Evolutionary conservation across 2,888 invertebrate species (phyloP).

Genomic region (Odontothrips loti): DNA sequence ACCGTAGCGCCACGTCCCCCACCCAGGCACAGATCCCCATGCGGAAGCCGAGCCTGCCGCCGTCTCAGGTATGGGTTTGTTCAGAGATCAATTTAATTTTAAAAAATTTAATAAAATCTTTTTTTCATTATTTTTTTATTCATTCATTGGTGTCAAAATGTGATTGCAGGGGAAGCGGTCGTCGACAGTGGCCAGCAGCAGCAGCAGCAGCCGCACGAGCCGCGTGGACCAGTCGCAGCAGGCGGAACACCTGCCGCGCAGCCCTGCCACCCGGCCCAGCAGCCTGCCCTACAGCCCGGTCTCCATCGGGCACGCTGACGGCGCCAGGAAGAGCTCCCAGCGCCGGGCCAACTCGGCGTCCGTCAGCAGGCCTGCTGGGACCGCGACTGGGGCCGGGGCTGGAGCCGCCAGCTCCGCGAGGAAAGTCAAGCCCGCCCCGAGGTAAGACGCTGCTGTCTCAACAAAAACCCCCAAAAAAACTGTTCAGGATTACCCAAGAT

Average conservation of each 20-base stretch:
- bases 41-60: constrained; percentile 38
- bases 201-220: neutral
- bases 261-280: constrained; percentile 54
- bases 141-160: neutral
- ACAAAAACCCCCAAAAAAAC: too few relatives aligned
- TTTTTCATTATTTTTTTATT: constrained; percentile 28
- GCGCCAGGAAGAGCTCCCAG: constrained; percentile 3
- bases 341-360: constrained; percentile 23
- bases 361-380: neutral
- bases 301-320: neutral
- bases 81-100: constrained; percentile 38
- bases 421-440: constrained; percentile 1
- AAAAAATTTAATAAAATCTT: constrained; percentile 13
- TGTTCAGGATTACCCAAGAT: neutral
- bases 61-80: constrained; percentile 44
- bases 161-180: neutral
- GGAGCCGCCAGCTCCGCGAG: neutral
- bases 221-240: neutral
- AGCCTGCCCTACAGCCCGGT: constrained; percentile 61
- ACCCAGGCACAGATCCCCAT: constrained; percentile 34
- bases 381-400: too few relatives aligned
- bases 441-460: neutral
- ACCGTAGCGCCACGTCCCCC: constrained; percentile 4
- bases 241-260: neutral
- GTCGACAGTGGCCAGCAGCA: neutral